These are phyloP conservation scores for Tamias sibiricus DNA, from an alignment of 2,113 vertebrate genomes.

Conservation along the genomic window DNA sequence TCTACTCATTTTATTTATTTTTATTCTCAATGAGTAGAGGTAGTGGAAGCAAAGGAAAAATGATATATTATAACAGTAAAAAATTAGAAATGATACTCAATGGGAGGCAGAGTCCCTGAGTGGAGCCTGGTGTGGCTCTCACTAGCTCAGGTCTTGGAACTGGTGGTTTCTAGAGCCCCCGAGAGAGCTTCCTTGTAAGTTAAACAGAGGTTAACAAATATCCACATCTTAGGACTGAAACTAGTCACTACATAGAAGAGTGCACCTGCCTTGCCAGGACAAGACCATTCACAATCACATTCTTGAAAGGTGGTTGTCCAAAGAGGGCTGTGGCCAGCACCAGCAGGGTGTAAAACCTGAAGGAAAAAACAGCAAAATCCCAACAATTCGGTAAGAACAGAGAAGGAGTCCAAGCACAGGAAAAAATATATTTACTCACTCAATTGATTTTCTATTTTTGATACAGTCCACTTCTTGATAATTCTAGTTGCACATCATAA, in stretches of 20 bases:
- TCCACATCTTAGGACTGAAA: background rate
- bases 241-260: background rate
- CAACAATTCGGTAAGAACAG: background rate
- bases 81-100: background rate
- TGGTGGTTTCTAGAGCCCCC: background rate
- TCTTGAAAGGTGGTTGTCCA: constrained; percentile 97
- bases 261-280: constrained; percentile 94
- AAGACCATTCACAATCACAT: constrained; percentile 97
- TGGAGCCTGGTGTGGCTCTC: background rate
- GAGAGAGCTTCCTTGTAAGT: background rate
- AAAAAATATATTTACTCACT: background rate
- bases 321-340: constrained; percentile 98
- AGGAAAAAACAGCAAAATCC: background rate
- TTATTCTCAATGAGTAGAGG: background rate
- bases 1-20: background rate
- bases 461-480: background rate
- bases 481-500: background rate
- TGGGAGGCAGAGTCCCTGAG: background rate
- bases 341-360: constrained; percentile 97
- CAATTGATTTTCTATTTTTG: background rate
- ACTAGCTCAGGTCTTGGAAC: background rate
- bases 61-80: background rate
- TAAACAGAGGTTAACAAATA: background rate
- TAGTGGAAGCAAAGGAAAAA: background rate
- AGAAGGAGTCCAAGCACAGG: background rate